Evolutionary conservation across 2,113 vertebrate species (phyloP), one percentile per base, ranked within the genome.

Genomic region (Ailurus styani): DNA sequence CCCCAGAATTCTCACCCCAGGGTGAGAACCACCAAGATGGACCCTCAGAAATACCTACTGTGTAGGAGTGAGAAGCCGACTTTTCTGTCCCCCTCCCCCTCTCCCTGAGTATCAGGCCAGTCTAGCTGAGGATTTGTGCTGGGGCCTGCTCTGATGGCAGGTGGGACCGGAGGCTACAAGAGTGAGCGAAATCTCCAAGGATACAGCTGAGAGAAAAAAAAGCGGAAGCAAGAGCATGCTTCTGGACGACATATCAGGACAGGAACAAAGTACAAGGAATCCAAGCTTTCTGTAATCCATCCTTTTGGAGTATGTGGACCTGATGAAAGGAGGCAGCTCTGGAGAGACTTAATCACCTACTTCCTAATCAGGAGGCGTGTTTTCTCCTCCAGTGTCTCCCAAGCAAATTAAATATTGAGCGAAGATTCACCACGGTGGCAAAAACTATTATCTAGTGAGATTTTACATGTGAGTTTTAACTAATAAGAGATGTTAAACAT

Each of bases 371-470:
- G 77, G 42, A 93, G 93, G 68, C 0, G 4, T 7, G 8, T 29
- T 87, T 60, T 75, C 55, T 79, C 40, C 50, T 75, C 18, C 17
- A 1, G 1, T 15, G 25, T 90, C 60, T 92, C 55, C 40, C 37
- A 82, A 62, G 25, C 23, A 94, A 55, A 62, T 93, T 78, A 66
- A 83, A 52, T 47, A 37, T 11, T 10, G 52, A 90, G 60, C 20
- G 68, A 87, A 52, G 18, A 73, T 60, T 86, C 18, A 60, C 29
- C 14, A 3, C 23, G 64, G 55, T 10, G 57, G 73, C 81, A 52
- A 50, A 93, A 87, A 57, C 47, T 75, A 14, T 93, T 64, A 68
- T 93, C 95, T n/a, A 37, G 29, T 68, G 90, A 92, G 94, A 89
- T 25, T 84, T 68, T 54, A 6, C 29, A 6, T 64, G 27, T 78